Conservation (phyloP, 1,140 invertebrate genomes). For the Drosophila ogumai region DNA sequence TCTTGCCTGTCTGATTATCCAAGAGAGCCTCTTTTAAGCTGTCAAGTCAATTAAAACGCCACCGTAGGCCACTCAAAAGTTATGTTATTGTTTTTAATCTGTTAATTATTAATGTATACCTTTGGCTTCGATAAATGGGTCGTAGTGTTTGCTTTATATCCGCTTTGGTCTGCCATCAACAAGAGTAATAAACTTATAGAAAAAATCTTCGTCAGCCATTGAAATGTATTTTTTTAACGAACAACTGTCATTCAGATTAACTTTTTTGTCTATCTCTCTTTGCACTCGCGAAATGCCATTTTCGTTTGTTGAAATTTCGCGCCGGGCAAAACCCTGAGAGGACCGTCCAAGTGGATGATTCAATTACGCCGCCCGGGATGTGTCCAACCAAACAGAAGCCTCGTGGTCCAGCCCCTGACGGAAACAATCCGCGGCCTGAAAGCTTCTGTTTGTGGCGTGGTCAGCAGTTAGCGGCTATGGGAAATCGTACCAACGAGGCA, state of each 20-base stretch:
- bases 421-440: slow-evolving; percentile 17
- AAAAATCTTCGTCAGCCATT: neutral
- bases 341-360: slow-evolving; percentile 25
- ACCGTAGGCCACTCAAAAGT: too few relatives aligned
- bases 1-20: too few relatives aligned
- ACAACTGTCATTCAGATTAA: neutral
- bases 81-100: neutral
- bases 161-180: too few relatives aligned
- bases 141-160: neutral
- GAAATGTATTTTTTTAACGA: neutral
- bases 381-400: slow-evolving; percentile 10
- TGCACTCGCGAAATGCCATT: neutral
- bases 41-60: neutral
- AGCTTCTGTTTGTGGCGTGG: slow-evolving; percentile 24
- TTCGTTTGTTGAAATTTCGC: neutral
- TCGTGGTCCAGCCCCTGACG: slow-evolving; percentile 3
- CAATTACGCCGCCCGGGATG: slow-evolving; percentile 15
- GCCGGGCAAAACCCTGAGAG: slow-evolving; percentile 5
- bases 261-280: neutral
- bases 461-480: slow-evolving; percentile 16
- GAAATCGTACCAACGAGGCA: slow-evolving; percentile 23
- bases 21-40: neutral
- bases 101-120: neutral
- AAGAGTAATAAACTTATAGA: neutral
- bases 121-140: too few relatives aligned